Conservation (phyloP, 2,113 vertebrate species). For the Balaeniceps rex region DNA sequence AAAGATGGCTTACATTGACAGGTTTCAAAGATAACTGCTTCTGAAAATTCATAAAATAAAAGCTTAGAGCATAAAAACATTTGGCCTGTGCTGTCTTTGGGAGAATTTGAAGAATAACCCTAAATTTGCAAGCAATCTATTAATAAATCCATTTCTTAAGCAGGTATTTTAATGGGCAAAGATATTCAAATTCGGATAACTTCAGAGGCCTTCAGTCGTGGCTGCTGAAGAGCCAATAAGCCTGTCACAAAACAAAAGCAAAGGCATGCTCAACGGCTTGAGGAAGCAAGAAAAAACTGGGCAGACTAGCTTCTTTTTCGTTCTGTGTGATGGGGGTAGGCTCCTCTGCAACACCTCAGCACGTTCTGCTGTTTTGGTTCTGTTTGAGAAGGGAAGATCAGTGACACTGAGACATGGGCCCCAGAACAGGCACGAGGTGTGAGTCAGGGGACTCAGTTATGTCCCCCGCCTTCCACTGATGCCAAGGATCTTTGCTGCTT, state of each 20-base stretch:
- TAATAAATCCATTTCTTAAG: background rate
- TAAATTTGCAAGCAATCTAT: background rate
- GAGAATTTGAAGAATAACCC: background rate
- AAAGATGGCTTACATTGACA: background rate
- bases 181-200: background rate
- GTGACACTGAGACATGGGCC: background rate
- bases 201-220: rapidly evolving
- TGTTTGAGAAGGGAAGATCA: background rate
- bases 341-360: rapidly evolving
- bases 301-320: background rate
- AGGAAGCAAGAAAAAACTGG: background rate
- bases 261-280: background rate
- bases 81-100: background rate
- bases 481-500: background rate
- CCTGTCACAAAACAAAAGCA: background rate
- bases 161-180: background rate
- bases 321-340: background rate
- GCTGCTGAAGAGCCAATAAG: background rate
- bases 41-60: background rate
- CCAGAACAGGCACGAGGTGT: background rate
- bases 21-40: background rate
- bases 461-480: background rate
- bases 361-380: background rate
- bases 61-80: background rate
- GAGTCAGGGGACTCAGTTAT: background rate